A percentile compares a stretch with the other conserved stretches of the same genome.
phyloP scores from a whole-genome alignment of 2,113 vertebrate genomes.

The Ardeotis arabs region DNA sequence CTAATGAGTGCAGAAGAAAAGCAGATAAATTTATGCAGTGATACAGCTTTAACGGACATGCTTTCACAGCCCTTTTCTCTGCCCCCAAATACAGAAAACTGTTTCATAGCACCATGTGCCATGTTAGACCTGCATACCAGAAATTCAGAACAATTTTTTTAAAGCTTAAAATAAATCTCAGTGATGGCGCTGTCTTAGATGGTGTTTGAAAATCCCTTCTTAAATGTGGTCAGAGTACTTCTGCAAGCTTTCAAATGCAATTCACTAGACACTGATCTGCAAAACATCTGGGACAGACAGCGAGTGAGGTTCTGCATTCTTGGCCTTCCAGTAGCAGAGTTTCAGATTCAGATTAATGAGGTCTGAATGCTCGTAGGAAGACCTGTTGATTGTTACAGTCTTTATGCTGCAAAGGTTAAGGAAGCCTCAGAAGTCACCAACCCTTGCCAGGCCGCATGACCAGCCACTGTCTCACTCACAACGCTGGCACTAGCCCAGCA shows the following conservation, averaged over 20 bases:
- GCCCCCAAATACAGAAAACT: not conserved
- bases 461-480: not conserved
- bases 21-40: not conserved
- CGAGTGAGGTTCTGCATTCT: not conserved
- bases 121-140: not conserved
- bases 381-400: not conserved
- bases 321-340: not conserved
- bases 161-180: not conserved
- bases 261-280: not conserved
- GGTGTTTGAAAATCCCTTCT: not conserved
- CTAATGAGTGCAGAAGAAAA: not conserved
- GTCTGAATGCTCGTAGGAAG: not conserved
- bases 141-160: not conserved
- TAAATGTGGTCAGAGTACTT: not conserved
- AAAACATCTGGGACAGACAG: not conserved
- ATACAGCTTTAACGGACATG: rapidly evolving
- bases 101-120: not conserved
- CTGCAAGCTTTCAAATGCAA: not conserved
- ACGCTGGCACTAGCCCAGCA: not conserved
- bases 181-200: not conserved
- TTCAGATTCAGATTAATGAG: not conserved
- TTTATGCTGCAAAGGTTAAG: not conserved
- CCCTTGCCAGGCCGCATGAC: not conserved
- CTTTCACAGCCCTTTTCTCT: not conserved
- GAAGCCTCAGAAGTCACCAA: not conserved